phyloP scores from a whole-genome alignment of 1,140 invertebrate genomes.

The Propsilocerus akamusi region DNA sequence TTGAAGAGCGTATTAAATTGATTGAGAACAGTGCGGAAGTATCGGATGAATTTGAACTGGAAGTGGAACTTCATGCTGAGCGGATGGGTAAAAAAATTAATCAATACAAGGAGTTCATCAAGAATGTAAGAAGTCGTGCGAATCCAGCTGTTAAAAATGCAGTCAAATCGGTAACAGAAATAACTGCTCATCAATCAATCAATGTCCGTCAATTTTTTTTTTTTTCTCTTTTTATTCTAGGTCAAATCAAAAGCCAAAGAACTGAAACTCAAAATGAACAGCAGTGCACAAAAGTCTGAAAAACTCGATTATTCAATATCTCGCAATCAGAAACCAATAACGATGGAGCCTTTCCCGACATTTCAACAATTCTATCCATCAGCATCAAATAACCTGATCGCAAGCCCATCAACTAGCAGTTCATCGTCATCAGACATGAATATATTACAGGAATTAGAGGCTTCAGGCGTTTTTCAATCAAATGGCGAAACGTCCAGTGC shows the following conservation, averaged over 20 bases:
- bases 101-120: constrained; percentile 62
- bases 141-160: constrained; percentile 67
- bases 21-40: constrained; percentile 76
- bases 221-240: not conserved
- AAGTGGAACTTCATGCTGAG: constrained; percentile 69
- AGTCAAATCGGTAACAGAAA: constrained; percentile 49
- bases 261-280: not conserved
- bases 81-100: constrained; percentile 59
- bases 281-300: not conserved
- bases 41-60: constrained; percentile 87
- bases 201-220: not conserved
- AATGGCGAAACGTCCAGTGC: not conserved
- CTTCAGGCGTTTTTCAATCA: not conserved
- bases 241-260: not conserved
- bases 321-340: not conserved
- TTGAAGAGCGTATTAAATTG: constrained; percentile 77
- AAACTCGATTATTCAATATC: not conserved
- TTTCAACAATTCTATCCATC: not conserved
- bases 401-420: not conserved
- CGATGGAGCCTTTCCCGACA: too few species aligned
- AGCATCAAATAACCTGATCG: not conserved
- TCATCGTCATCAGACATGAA: not conserved
- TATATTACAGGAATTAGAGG: not conserved
- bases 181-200: not conserved
- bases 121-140: constrained; percentile 56